phyloP scores from a whole-genome alignment of 1,140 invertebrate species.

The Bombus waltoni region DNA sequence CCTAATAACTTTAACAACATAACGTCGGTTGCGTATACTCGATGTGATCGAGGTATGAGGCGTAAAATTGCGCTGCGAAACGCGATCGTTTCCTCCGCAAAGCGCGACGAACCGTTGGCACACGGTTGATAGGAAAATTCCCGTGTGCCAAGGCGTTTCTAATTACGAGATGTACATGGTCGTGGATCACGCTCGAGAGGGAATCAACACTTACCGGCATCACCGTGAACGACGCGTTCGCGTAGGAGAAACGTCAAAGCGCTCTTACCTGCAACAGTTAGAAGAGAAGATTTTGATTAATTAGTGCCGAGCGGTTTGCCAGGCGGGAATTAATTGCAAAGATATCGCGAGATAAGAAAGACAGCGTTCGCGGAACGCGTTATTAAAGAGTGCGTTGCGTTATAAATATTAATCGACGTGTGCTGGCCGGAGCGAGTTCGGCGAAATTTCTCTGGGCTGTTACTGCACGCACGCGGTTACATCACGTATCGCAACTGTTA shows the following conservation, averaged over 20 bases:
- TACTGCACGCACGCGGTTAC: conserved; percentile 9
- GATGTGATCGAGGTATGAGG: neutral
- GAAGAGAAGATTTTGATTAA: conserved; percentile 49
- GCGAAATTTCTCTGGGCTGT: conserved; percentile 29
- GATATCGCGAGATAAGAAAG: conserved; percentile 33
- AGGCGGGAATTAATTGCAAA: conserved; percentile 45
- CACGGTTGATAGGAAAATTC: neutral
- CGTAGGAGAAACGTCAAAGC: conserved; percentile 59
- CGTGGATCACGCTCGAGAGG: neutral
- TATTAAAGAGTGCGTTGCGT: conserved; percentile 68
- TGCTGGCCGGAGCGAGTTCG: conserved; percentile 11
- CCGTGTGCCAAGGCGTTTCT: conserved; percentile 5
- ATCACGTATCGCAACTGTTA: conserved; percentile 30
- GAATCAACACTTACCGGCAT: conserved; percentile 54
- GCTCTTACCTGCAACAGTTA: conserved; percentile 75
- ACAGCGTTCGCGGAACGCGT: conserved; percentile 50
- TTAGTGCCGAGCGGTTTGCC: conserved; percentile 38
- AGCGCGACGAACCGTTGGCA: neutral
- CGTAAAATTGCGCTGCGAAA: neutral
- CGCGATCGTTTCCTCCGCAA: conserved; percentile 11
- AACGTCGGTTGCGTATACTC: neutral
- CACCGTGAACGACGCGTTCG: conserved; percentile 4
- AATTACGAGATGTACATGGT: conserved; percentile 9
- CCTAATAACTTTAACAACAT: neutral
- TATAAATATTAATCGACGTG: conserved; percentile 76